phyloP scores from a whole-genome alignment of 1,140 invertebrate genomes.

The Rhyacophila brunnea region DNA sequence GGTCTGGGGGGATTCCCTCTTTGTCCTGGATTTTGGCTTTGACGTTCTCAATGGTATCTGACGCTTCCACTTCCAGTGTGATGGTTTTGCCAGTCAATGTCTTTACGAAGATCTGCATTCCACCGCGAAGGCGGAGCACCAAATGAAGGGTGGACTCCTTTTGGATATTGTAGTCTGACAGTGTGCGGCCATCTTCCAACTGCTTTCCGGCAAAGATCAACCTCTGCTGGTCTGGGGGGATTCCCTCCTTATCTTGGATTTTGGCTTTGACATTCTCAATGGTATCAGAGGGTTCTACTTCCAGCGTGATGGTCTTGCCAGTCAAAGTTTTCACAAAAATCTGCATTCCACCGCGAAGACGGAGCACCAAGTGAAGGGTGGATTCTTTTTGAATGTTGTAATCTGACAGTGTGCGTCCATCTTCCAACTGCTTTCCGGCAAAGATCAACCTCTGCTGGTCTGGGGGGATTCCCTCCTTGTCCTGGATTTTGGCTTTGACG shows the following conservation, averaged over 20 bases:
- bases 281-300: too few species aligned
- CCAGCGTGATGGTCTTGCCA: too few species aligned
- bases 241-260: too few species aligned
- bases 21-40: constrained; percentile 78
- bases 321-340: constrained; percentile 83
- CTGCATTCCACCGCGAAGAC: constrained; percentile 76
- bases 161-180: too few species aligned
- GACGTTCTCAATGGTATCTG: constrained; percentile 76
- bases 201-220: too few species aligned
- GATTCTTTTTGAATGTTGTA: constrained; percentile 75
- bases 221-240: too few species aligned
- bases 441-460: constrained; percentile 74
- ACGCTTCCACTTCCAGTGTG: constrained; percentile 79
- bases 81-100: constrained; percentile 78
- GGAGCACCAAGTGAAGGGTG: constrained; percentile 75
- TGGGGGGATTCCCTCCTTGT: constrained; percentile 68
- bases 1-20: constrained; percentile 71
- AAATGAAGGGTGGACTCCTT: too few species aligned
- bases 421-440: constrained; percentile 79
- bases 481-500: constrained; percentile 77
- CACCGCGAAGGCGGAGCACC: too few species aligned
- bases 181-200: too few species aligned
- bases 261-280: too few species aligned
- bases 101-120: too few species aligned
- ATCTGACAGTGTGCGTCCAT: constrained; percentile 75